Conservation (phyloP, 2,113 vertebrate genomes). For the Trochalopteron elliotii region DNA sequence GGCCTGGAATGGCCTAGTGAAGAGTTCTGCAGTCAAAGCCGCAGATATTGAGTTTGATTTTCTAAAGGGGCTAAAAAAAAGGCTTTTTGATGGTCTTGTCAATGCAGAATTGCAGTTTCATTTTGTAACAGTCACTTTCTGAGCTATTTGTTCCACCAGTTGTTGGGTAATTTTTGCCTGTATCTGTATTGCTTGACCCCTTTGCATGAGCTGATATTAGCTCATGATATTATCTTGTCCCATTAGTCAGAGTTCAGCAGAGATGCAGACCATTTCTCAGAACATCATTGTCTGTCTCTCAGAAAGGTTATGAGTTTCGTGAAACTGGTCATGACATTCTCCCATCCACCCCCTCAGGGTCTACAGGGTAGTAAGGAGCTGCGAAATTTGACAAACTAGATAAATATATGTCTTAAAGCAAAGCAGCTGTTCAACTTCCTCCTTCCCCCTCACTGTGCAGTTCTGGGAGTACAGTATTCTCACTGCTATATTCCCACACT, state of each 20-base stretch:
- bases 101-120: not conserved
- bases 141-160: not conserved
- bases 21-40: not conserved
- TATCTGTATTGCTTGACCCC: conserved; percentile 6
- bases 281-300: not conserved
- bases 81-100: not conserved
- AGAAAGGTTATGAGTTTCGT: not conserved
- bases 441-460: not conserved
- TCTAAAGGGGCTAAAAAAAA: not conserved
- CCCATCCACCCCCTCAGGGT: not conserved
- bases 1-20: not conserved
- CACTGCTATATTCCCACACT: conserved; percentile 11
- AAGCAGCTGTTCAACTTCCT: conserved; percentile 8
- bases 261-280: not conserved
- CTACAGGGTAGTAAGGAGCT: not conserved
- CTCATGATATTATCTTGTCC: too few relatives aligned
- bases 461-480: not conserved
- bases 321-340: not conserved
- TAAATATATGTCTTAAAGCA: conserved; percentile 2
- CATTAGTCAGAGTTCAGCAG: not conserved
- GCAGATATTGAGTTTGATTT: rapidly evolving
- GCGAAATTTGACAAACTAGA: not conserved
- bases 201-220: not conserved
- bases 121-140: not conserved
- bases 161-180: not conserved